These are phyloP conservation scores for Antheraea yamamai DNA, from an alignment of 2,888 invertebrate genomes.

Conservation along the genomic window DNA sequence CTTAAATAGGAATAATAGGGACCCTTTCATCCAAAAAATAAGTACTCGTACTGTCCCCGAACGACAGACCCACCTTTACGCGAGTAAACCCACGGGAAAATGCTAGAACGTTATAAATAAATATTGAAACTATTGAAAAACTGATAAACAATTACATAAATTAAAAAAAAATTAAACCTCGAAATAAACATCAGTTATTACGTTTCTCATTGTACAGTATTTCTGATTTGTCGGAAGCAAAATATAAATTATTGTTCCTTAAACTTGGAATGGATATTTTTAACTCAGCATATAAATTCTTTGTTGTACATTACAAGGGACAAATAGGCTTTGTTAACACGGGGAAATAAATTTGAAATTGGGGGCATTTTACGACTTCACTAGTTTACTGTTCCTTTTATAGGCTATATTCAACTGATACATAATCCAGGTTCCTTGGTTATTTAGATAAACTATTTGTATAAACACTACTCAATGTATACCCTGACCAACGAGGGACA, in stretches of 20 bases:
- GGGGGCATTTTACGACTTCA: slow-evolving; percentile 4
- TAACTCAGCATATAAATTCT: neutral
- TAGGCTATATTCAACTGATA: slow-evolving; percentile 9
- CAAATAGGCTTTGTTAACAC: neutral
- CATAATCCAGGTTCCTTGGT: neutral
- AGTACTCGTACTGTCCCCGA: no score
- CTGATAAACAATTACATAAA: no score
- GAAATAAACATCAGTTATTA: no score
- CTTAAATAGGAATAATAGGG: no score
- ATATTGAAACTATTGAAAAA: no score
- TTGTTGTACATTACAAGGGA: neutral
- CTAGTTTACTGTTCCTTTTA: slow-evolving; percentile 12
- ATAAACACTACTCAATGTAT: neutral
- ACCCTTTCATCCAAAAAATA: no score
- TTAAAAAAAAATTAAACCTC: no score
- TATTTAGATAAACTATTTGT: slow-evolving; percentile 1
- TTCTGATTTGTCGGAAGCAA: no score
- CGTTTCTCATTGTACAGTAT: no score
- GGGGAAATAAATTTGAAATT: slow-evolving; percentile 12
- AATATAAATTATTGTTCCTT: neutral
- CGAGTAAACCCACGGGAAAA: no score
- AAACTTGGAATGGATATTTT: neutral
- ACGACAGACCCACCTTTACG: no score
- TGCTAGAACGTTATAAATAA: no score
- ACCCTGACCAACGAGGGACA: neutral